A percentile compares a stretch with the other conserved stretches of the same genome.
Conservation (phyloP, 2,888 invertebrate species). For the Dermolepida albohirtum region DNA sequence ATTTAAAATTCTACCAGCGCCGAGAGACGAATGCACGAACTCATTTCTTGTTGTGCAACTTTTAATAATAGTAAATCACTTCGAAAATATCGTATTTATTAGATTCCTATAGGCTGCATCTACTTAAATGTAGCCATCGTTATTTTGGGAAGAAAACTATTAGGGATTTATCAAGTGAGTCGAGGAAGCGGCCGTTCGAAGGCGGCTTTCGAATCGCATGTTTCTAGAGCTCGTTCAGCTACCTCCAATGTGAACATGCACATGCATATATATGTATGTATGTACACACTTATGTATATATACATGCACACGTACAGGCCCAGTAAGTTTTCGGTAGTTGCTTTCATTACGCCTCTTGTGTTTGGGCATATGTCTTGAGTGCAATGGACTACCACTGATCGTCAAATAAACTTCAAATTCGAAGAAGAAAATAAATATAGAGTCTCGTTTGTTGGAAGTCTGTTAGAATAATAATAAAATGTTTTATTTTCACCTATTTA, state of each 20-base stretch:
- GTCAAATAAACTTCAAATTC: background rate
- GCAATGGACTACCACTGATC: constrained; percentile 16
- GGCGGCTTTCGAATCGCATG: background rate
- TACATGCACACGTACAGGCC: background rate
- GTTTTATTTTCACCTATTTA: no score
- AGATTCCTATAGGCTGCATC: constrained; percentile 18
- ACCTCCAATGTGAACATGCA: constrained; percentile 3
- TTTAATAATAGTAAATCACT: constrained; percentile 25
- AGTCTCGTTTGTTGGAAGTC: no score
- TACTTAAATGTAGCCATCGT: background rate
- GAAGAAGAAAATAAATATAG: constrained; percentile 18
- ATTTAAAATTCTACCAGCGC: constrained; percentile 7
- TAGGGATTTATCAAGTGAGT: background rate
- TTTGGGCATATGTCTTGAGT: constrained; percentile 35
- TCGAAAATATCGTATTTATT: constrained; percentile 23
- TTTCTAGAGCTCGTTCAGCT: constrained; percentile 10
- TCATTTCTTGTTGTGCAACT: constrained; percentile 17
- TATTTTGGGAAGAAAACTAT: constrained; percentile 19
- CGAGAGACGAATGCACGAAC: background rate
- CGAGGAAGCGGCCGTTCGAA: background rate
- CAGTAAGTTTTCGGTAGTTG: background rate
- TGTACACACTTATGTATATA: background rate
- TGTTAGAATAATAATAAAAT: no score
- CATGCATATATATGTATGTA: background rate
- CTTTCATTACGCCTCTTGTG: constrained; percentile 11